Conservation (phyloP, 1,140 invertebrate species). For the Holcopasites calliopsidis region DNA sequence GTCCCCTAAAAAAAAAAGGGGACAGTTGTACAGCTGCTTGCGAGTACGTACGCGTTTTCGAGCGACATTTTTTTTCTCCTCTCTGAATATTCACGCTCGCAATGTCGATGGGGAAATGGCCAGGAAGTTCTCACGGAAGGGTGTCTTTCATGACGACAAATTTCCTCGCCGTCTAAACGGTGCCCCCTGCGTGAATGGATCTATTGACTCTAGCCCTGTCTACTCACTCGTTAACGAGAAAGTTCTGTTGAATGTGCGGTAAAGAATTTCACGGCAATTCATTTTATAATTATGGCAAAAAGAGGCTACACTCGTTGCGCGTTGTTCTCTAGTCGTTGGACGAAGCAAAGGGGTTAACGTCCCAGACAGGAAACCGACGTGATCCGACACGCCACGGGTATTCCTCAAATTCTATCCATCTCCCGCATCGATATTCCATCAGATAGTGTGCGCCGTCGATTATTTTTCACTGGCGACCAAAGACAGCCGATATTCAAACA, state of each 20-base stretch:
- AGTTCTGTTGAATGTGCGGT: no score
- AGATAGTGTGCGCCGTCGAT: background rate
- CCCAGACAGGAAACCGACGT: no score
- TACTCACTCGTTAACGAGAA: no score
- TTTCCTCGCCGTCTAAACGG: background rate
- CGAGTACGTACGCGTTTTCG: background rate
- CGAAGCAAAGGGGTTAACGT: no score
- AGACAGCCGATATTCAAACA: conserved; percentile 16
- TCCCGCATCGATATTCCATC: background rate
- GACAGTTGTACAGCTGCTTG: background rate
- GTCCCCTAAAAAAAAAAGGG: background rate
- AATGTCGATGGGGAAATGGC: background rate
- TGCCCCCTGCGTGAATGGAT: background rate
- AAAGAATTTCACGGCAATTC: no score
- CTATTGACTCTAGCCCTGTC: background rate
- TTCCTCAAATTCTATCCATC: background rate
- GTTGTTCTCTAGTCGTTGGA: no score
- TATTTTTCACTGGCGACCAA: background rate
- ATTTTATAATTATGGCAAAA: no score
- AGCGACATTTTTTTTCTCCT: background rate
- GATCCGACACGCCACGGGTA: no score
- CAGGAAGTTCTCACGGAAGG: background rate
- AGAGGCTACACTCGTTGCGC: no score
- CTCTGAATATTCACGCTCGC: background rate
- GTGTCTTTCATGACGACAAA: background rate